Conservation (phyloP, 2,888 invertebrate species). For the Drosophila cracens region DNA sequence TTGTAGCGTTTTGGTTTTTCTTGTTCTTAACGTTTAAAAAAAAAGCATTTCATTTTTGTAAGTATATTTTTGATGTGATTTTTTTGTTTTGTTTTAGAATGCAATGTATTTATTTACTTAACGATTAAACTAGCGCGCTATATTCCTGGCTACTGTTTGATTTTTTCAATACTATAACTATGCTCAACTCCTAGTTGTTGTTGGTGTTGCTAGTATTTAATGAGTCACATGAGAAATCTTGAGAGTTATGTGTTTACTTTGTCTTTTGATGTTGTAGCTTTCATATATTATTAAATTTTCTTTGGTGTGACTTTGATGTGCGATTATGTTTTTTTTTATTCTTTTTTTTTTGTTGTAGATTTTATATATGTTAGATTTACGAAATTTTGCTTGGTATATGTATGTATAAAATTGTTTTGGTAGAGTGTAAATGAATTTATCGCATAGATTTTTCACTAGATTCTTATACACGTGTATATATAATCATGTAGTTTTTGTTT, state of each 20-base stretch:
- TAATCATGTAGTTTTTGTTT: constrained; percentile 38
- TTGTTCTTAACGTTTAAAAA: constrained; percentile 54
- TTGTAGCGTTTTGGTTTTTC: constrained; percentile 26
- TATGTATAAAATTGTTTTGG: constrained; percentile 73
- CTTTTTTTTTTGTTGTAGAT: constrained; percentile 29
- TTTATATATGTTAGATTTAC: constrained; percentile 45
- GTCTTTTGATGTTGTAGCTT: constrained; percentile 17
- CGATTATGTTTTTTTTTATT: constrained; percentile 49
- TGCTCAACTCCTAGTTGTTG: constrained; percentile 61
- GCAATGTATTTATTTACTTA: constrained; percentile 40
- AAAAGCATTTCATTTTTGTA: constrained; percentile 63
- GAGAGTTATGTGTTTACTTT: constrained; percentile 9
- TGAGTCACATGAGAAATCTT: constrained; percentile 77
- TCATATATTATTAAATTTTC: constrained; percentile 7
- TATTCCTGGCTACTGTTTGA: constrained; percentile 56
- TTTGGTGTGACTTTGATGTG: constrained; percentile 52
- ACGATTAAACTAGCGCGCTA: constrained; percentile 42
- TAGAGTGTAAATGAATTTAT: constrained; percentile 74
- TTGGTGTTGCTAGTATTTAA: constrained; percentile 32
- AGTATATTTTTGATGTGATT: constrained; percentile 28
- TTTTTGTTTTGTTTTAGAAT: constrained; percentile 26
- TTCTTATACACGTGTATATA: constrained; percentile 64
- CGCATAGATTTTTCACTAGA: constrained; percentile 59
- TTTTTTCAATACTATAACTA: constrained; percentile 57
- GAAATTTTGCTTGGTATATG: constrained; percentile 52